Evolutionary conservation across 2,888 invertebrate genomes (phyloP), one percentile per base, ranked within the genome.

Genomic region (Keiferia lycopersicella): DNA sequence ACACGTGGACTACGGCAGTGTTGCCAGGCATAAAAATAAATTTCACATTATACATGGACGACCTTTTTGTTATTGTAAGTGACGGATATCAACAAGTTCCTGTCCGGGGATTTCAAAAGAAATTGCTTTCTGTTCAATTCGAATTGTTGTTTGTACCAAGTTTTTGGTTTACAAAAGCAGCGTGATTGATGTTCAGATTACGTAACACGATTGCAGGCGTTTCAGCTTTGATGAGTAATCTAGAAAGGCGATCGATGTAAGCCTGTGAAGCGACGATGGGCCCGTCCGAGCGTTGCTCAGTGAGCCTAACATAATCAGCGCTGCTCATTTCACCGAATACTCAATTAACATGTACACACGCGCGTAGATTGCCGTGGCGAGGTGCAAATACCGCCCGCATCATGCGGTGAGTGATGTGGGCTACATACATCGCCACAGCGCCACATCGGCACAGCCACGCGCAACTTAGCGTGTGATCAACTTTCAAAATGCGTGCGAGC

Each of bases 301-400:
- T 70, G 80, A 76, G 75, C 74, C 78, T 73, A 72, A 71, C 71
- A 74, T 79, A 82, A 81, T 82, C 78, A 75, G 75, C 41, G 65
- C 76, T 77, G 67, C 69, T 67, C 78, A 80, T 81, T 80, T 78
- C 79, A 74, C 77, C 80, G 79, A 81, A 82, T 79, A 82, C 80
- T 79, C 84, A 81, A 85, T 85, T 84, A 85, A 80, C 80, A 82
- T 83, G 80, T 77, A 79, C 75, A 69, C 77, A 79, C 79, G 77
- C 74, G 72, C 76, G 74, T 82, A 81, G 82, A 84, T 83, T 84
- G 68, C 71, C 71, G 71, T 66, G 39, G 48, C 16, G 51, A 3
- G 10, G 41, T 48, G 16, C 74, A 71, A 73, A 73, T 71, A 73
- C 74, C 73, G 75, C 80, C 77, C 81, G 74, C 77, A 81, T 80